These are phyloP conservation scores for Centruroides sculpturatus DNA, from an alignment of 1,140 invertebrate genomes.

Conservation along the genomic window DNA sequence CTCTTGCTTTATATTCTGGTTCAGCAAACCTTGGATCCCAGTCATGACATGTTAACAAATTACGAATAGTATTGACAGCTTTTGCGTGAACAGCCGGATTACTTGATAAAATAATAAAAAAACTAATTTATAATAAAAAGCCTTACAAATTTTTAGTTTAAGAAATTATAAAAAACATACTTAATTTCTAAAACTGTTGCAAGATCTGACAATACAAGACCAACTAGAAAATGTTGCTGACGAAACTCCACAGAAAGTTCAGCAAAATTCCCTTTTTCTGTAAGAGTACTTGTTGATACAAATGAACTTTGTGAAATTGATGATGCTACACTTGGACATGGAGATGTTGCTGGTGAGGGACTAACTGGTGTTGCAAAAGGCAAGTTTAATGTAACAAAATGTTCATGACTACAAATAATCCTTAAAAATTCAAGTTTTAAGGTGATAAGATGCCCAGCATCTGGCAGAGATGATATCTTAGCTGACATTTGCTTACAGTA, in stretches of 20 bases:
- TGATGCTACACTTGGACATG: slow-evolving; percentile 40
- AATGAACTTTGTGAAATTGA: slow-evolving; percentile 37
- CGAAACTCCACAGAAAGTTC: slow-evolving; percentile 71
- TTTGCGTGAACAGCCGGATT: slow-evolving; percentile 64
- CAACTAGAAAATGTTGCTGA: slow-evolving; percentile 79
- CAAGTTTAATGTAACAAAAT: slow-evolving; percentile 74
- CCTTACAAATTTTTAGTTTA: not conserved
- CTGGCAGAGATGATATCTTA: slow-evolving; percentile 53
- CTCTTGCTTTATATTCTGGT: slow-evolving; percentile 56
- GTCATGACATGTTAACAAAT: slow-evolving; percentile 74
- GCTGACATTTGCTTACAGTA: slow-evolving; percentile 66
- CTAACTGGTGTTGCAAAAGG: slow-evolving; percentile 60
- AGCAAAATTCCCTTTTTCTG: slow-evolving; percentile 38
- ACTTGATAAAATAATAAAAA: slow-evolving; percentile 28
- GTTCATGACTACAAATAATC: slow-evolving; percentile 84
- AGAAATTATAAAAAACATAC: slow-evolving; percentile 22
- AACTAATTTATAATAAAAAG: not conserved
- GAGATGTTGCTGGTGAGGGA: slow-evolving; percentile 44
- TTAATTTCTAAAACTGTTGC: slow-evolving; percentile 64
- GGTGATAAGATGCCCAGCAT: slow-evolving; percentile 42
- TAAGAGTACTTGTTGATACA: slow-evolving; percentile 33
- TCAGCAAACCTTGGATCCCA: slow-evolving; percentile 66
- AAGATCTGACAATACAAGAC: slow-evolving; percentile 72
- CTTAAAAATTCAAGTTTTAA: slow-evolving; percentile 76
- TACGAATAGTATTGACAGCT: slow-evolving; percentile 61